phyloP scores from a whole-genome alignment of 64 coral and sea anemone species.

The Montipora foliosa region DNA sequence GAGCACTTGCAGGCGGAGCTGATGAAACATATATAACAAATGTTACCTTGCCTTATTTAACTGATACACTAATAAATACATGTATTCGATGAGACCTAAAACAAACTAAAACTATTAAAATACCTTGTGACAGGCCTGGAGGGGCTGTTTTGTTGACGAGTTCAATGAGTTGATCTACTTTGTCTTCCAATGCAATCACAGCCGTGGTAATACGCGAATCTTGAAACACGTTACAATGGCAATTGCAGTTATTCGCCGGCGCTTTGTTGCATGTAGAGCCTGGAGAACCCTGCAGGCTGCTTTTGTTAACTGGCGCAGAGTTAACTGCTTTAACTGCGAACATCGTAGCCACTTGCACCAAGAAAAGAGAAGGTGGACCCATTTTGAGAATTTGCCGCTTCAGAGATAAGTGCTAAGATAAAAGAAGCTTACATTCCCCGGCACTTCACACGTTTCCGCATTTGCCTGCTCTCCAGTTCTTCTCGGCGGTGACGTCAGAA shows the following conservation, averaged over 20 bases:
- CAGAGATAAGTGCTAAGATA: background rate
- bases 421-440: background rate
- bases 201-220: background rate
- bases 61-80: background rate
- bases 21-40: too few species aligned
- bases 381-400: background rate
- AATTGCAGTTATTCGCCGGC: constrained; percentile 2
- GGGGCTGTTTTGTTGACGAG: background rate
- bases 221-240: background rate
- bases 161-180: background rate
- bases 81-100: background rate
- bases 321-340: background rate
- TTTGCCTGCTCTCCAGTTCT: background rate
- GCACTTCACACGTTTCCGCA: background rate
- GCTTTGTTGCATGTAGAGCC: background rate
- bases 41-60: too few species aligned
- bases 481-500: background rate
- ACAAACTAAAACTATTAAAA: background rate
- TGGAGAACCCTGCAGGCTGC: background rate
- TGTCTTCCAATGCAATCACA: background rate
- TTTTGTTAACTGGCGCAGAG: background rate
- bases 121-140: background rate
- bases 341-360: background rate
- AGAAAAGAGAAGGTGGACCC: background rate
- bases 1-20: too few species aligned